Evolutionary conservation across 2,888 invertebrate genomes (phyloP).

Genomic region (Lithophane socia): DNA sequence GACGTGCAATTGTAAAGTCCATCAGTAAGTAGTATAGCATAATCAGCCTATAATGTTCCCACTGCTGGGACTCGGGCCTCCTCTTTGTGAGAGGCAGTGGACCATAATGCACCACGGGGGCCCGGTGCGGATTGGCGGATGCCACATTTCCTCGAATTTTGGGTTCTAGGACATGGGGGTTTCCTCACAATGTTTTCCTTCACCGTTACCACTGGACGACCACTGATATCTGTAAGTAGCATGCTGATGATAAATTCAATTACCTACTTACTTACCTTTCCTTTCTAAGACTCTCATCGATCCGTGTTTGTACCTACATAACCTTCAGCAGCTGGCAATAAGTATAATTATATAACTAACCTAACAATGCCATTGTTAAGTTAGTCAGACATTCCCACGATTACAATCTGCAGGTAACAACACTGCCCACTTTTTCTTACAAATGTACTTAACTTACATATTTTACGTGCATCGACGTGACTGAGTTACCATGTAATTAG

Average conservation of each 20-base stretch:
- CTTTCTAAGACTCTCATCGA: slow-evolving; percentile 9
- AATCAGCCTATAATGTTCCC: too few species aligned
- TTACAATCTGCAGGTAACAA: slow-evolving; percentile 44
- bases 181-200: too few species aligned
- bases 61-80: too few species aligned
- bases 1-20: not conserved
- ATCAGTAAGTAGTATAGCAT: too few species aligned
- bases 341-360: slow-evolving; percentile 51
- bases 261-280: not conserved
- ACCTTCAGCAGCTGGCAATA: slow-evolving; percentile 47
- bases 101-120: too few species aligned
- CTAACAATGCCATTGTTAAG: slow-evolving; percentile 43
- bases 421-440: slow-evolving; percentile 13
- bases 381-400: slow-evolving; percentile 57
- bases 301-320: slow-evolving; percentile 17
- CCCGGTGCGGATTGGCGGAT: too few species aligned
- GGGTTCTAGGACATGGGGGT: too few species aligned
- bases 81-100: too few species aligned
- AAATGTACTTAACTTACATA: slow-evolving; percentile 12
- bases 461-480: slow-evolving; percentile 19
- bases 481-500: slow-evolving; percentile 28
- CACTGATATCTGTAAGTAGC: too few species aligned
- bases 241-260: not conserved
- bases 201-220: too few species aligned
- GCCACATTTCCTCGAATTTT: too few species aligned